These are phyloP conservation scores for Mungos mungo DNA, from an alignment of 2,113 vertebrate genomes.

Conservation along the genomic window DNA sequence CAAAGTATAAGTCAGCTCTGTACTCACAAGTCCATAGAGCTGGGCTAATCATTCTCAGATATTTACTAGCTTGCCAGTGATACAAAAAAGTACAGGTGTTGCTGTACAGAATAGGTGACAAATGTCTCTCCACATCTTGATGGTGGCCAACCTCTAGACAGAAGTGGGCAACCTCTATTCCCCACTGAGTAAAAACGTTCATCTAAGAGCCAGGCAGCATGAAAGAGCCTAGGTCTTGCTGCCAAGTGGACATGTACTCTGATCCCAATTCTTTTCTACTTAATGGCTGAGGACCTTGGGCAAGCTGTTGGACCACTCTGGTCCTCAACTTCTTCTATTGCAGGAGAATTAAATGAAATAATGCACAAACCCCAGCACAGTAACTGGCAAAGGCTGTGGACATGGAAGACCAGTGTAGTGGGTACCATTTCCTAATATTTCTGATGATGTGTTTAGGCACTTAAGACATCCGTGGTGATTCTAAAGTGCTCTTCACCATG, in stretches of 20 bases:
- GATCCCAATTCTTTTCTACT: background rate
- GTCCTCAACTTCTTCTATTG: background rate
- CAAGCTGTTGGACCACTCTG: background rate
- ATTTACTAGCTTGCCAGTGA: background rate
- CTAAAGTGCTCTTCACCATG: background rate
- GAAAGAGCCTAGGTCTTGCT: background rate
- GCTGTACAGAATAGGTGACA: background rate
- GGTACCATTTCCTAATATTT: background rate
- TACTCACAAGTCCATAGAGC: background rate
- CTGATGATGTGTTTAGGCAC: background rate
- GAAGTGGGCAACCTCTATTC: background rate
- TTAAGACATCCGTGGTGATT: background rate
- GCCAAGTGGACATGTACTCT: background rate
- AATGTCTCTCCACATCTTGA: background rate
- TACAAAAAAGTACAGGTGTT: background rate
- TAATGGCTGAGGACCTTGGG: background rate
- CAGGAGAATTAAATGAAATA: background rate
- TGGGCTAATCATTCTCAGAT: background rate
- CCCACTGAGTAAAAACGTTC: background rate
- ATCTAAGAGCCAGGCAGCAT: background rate
- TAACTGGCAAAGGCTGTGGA: background rate
- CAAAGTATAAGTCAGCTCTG: background rate
- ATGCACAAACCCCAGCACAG: background rate
- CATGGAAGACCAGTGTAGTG: background rate
- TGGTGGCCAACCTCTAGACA: background rate